Evolutionary conservation across 2,113 vertebrate species (phyloP).

Genomic region (Philantomba maxwellii): DNA sequence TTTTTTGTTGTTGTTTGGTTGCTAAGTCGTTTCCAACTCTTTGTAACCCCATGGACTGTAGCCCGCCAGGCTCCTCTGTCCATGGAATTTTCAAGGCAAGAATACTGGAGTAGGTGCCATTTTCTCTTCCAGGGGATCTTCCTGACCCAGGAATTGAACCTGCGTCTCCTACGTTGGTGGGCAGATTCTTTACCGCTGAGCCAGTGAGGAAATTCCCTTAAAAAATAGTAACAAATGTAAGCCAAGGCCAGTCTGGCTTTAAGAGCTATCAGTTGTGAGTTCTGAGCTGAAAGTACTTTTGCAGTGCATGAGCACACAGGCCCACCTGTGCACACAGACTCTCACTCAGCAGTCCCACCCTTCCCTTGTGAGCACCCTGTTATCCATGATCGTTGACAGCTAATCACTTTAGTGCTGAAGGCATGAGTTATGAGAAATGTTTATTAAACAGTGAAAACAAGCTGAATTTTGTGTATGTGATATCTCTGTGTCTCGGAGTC

Average conservation of each 20-base stretch:
- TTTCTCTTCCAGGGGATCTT: not conserved
- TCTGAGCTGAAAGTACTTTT: not conserved
- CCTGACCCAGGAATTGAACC: not conserved
- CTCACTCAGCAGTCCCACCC: not conserved
- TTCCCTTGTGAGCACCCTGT: not conserved
- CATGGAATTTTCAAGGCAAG: not conserved
- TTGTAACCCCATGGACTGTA: not conserved
- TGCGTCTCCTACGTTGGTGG: not conserved
- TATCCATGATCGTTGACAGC: not conserved
- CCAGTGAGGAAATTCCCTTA: not conserved
- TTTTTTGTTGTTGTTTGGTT: not conserved
- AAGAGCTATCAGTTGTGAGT: not conserved
- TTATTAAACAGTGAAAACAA: not conserved
- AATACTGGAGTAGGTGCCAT: not conserved
- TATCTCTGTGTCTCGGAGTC: not conserved
- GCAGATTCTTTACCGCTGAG: not conserved
- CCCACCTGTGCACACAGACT: not conserved
- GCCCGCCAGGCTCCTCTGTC: not conserved
- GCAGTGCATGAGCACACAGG: accelerated
- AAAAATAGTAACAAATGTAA: not conserved
- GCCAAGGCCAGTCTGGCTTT: not conserved
- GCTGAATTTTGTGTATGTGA: not conserved
- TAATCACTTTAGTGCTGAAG: not conserved
- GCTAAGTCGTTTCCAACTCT: not conserved
- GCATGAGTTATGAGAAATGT: not conserved